Evolutionary conservation across 2,888 invertebrate genomes (phyloP).

Genomic region (Chrysolina haemoptera): DNA sequence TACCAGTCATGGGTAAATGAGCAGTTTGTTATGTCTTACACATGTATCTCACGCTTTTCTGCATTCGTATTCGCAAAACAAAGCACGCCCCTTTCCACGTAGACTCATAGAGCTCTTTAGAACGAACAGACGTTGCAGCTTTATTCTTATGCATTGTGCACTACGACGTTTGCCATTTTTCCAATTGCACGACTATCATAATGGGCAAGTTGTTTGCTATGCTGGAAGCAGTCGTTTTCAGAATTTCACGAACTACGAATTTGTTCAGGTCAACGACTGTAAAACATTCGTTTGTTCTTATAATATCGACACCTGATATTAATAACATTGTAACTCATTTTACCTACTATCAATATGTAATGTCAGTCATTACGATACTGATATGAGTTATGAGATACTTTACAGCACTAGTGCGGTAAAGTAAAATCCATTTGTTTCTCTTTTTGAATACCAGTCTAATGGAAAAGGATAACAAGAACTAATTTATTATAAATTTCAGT

Average conservation of each 20-base stretch:
- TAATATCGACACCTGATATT: too few relatives aligned
- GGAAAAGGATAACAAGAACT: too few relatives aligned
- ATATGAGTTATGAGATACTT: too few relatives aligned
- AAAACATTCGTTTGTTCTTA: neutral
- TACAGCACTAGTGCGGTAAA: too few relatives aligned
- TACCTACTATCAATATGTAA: too few relatives aligned
- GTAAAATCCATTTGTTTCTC: too few relatives aligned
- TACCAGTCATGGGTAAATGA: slow-evolving; percentile 1
- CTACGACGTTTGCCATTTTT: slow-evolving; percentile 9
- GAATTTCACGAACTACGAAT: neutral
- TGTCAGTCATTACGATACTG: too few relatives aligned
- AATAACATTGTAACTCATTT: too few relatives aligned
- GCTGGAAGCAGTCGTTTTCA: neutral
- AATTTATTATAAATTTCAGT: too few relatives aligned
- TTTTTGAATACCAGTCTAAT: too few relatives aligned
- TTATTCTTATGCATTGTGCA: slow-evolving; percentile 40
- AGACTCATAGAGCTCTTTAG: slow-evolving; percentile 31
- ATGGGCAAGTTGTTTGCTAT: slow-evolving; percentile 1
- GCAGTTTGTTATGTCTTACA: slow-evolving; percentile 24
- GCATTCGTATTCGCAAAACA: slow-evolving; percentile 35
- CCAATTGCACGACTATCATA: neutral
- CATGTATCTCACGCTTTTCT: slow-evolving; percentile 33
- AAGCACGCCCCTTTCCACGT: slow-evolving; percentile 31
- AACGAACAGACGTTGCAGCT: slow-evolving; percentile 34
- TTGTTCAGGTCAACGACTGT: neutral